phyloP scores from a whole-genome alignment of 2,113 vertebrate species.

The Solea solea region DNA sequence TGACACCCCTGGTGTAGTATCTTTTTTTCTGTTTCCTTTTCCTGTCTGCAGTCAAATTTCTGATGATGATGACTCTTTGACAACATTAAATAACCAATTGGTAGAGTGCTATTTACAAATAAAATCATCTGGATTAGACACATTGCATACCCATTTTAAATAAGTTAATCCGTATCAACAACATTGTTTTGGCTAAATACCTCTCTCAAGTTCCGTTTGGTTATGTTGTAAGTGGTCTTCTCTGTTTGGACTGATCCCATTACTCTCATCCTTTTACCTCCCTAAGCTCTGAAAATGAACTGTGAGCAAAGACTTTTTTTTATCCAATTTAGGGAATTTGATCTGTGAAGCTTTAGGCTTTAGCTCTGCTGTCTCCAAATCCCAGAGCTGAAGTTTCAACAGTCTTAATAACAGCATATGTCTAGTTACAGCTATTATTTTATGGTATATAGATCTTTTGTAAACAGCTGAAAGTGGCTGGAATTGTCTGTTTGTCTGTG shows the following conservation, averaged over 20 bases:
- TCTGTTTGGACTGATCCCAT: slow-evolving; percentile 22
- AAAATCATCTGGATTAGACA: background rate
- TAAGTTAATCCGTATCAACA: background rate
- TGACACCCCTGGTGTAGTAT: too few species aligned
- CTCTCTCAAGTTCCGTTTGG: background rate
- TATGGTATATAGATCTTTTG: too few species aligned
- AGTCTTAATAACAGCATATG: background rate
- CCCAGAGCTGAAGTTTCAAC: slow-evolving; percentile 24
- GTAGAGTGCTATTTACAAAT: background rate
- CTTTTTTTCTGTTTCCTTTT: too few species aligned
- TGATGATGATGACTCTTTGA: too few species aligned
- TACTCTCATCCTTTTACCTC: slow-evolving; percentile 8
- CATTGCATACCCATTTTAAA: background rate
- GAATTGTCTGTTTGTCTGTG: too few species aligned
- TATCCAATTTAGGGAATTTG: slow-evolving; percentile 64
- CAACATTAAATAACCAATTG: too few species aligned
- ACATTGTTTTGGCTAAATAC: too few species aligned
- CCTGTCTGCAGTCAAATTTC: too few species aligned
- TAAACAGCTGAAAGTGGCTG: too few species aligned
- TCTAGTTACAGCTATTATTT: too few species aligned
- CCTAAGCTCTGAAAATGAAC: slow-evolving; percentile 47
- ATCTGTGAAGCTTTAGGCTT: slow-evolving; percentile 31
- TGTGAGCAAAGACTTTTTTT: slow-evolving; percentile 50
- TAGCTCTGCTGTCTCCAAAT: slow-evolving; percentile 10
- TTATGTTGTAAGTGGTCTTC: background rate